Base-by-base conservation (phyloP, 2,888 invertebrate genomes). In the Leptopilina syphax region DNA sequence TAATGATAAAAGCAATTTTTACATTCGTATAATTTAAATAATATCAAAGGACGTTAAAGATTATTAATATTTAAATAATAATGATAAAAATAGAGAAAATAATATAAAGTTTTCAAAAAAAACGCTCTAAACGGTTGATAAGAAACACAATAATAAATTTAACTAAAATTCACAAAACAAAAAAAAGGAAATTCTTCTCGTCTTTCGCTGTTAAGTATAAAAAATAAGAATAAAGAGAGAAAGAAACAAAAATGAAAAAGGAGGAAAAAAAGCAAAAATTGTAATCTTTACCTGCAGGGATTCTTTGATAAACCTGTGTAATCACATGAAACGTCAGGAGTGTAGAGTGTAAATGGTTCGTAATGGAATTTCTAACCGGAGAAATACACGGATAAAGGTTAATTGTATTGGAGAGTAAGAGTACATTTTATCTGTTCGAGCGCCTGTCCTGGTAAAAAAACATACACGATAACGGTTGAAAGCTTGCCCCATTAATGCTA, bases 401-500 rank as follows among this genome's bases (percentile, higher is more conserved):
- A 86, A 86, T 86, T 86, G 86, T 84, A 86, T 86, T 83, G 80
- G 78, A 77, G 80, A 76, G 84, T 83, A 86, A 85, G 85, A 89
- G 86, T 87, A 86, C 88, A 87, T 88, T 88, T 89, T 89, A 89
- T 89, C 88, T 84, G 86, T 81, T 85, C 84, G 87, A 86, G 86
- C 85, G 87, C 84, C 85, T 84, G 85, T 87, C 83, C 84, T 87
- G 86, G 89, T 90, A 90, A 90, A 87, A 89, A 87, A 89, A 87
- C 89, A 88, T 86, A 86, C 85, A 84, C 86, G 90, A 91, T 91
- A 91, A 89, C 89, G 85, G 87, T 85, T 90, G 90, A 91, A 91
- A 90, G 90, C 90, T 90, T 90, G 90, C 89, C 87, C 90, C 90
- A 90, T 90, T 90, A 91, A 90, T 89, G 88, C 88, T 88, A 90